These are phyloP conservation scores for Aphodius sticticus DNA, from an alignment of 2,888 invertebrate genomes.

Conservation along the genomic window DNA sequence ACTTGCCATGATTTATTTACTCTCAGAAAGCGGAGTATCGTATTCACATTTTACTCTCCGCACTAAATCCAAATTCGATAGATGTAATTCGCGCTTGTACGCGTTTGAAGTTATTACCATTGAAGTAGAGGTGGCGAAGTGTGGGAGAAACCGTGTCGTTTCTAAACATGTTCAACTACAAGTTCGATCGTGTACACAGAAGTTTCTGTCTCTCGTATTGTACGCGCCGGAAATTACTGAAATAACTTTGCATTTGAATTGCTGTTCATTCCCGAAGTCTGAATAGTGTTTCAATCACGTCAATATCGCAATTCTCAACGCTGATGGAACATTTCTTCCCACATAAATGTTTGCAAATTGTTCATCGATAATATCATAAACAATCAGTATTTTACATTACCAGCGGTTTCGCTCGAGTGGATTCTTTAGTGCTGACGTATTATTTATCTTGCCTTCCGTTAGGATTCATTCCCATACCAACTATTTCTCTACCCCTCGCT, in stretches of 20 bases:
- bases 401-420: too few species aligned
- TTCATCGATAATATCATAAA: not conserved
- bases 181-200: conserved; percentile 4
- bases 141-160: not conserved
- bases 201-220: not conserved
- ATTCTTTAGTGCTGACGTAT: too few species aligned
- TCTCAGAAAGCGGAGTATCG: not conserved
- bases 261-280: not conserved
- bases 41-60: not conserved
- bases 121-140: not conserved
- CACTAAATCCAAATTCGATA: not conserved
- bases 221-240: not conserved
- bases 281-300: not conserved
- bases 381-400: too few species aligned
- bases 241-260: not conserved
- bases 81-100: not conserved
- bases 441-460: too few species aligned
- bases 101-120: not conserved
- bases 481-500: too few species aligned
- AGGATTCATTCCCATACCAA: too few species aligned
- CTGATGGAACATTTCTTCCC: not conserved
- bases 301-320: not conserved
- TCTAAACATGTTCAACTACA: not conserved
- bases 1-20: not conserved
- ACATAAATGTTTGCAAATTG: not conserved